Conservation (phyloP, 2,888 invertebrate species). For the Carpatolechia fugitivella region DNA sequence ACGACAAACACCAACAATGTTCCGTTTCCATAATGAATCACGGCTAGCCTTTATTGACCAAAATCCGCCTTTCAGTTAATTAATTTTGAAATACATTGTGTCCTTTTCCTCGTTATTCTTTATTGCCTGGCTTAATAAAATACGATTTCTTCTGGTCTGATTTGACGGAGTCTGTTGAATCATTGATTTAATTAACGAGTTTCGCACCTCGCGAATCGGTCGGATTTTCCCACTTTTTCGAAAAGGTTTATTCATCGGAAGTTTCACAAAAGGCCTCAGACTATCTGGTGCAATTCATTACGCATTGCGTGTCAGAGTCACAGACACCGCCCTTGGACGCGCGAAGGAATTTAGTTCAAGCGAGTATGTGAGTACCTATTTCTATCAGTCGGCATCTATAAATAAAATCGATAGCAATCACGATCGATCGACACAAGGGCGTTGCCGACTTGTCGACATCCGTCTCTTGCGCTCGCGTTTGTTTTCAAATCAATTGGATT, state of each 20-base stretch:
- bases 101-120: constrained; percentile 6
- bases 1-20: constrained; percentile 38
- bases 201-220: background rate
- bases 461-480: constrained; percentile 45
- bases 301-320: constrained; percentile 8
- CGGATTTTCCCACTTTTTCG: background rate
- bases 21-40: constrained; percentile 67
- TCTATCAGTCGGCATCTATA: constrained; percentile 7
- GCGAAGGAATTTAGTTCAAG: constrained; percentile 17
- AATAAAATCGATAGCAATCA: constrained; percentile 14
- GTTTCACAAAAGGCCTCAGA: constrained; percentile 1
- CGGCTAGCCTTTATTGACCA: constrained; percentile 36
- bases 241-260: background rate
- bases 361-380: background rate
- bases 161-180: background rate
- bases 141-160: background rate
- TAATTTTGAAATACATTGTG: background rate
- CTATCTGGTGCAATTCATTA: constrained; percentile 3
- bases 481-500: constrained; percentile 66
- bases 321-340: constrained; percentile 10
- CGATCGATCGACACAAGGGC: constrained; percentile 56
- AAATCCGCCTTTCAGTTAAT: constrained; percentile 37
- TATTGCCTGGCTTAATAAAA: background rate
- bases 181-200: background rate
- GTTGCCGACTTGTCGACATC: constrained; percentile 59